These are phyloP conservation scores for Ptychoptera albimana DNA, from an alignment of 2,888 invertebrate genomes.

Conservation along the genomic window DNA sequence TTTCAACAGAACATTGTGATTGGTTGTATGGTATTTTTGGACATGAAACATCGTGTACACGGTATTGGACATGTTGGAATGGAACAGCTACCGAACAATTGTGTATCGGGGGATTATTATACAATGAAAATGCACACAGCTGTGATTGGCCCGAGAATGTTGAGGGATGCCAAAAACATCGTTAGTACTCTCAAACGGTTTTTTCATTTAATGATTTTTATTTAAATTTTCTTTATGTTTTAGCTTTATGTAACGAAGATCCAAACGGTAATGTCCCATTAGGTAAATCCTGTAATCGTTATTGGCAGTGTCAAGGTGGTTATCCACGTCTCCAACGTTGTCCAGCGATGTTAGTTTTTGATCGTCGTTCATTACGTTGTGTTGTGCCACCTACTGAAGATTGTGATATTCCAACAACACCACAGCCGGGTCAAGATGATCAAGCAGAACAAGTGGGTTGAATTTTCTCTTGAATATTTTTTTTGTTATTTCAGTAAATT, in stretches of 20 bases:
- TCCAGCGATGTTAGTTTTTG: slow-evolving; percentile 82
- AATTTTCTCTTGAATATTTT: neutral
- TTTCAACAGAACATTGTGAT: slow-evolving; percentile 74
- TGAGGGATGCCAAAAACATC: slow-evolving; percentile 85
- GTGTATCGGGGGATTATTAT: slow-evolving; percentile 78
- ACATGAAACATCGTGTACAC: slow-evolving; percentile 82
- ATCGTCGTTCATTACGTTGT: slow-evolving; percentile 63
- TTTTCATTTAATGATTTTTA: neutral
- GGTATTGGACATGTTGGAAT: slow-evolving; percentile 93
- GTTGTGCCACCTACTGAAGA: slow-evolving; percentile 83
- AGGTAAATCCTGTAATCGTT: slow-evolving; percentile 83
- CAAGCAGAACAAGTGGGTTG: neutral
- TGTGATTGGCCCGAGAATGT: slow-evolving; percentile 93
- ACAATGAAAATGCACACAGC: slow-evolving; percentile 79
- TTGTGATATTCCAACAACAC: slow-evolving; percentile 69
- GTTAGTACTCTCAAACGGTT: slow-evolving; percentile 39
- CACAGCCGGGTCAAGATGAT: slow-evolving; percentile 43
- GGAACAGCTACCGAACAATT: slow-evolving; percentile 84
- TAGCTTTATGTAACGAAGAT: slow-evolving; percentile 82
- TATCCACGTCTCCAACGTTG: slow-evolving; percentile 82
- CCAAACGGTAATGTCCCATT: slow-evolving; percentile 82
- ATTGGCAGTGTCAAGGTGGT: slow-evolving; percentile 90
- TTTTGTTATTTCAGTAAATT: neutral
- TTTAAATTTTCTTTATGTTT: slow-evolving; percentile 1
- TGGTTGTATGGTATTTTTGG: slow-evolving; percentile 90